phyloP scores from a whole-genome alignment of 2,888 invertebrate genomes.

The Xylota sylvarum region DNA sequence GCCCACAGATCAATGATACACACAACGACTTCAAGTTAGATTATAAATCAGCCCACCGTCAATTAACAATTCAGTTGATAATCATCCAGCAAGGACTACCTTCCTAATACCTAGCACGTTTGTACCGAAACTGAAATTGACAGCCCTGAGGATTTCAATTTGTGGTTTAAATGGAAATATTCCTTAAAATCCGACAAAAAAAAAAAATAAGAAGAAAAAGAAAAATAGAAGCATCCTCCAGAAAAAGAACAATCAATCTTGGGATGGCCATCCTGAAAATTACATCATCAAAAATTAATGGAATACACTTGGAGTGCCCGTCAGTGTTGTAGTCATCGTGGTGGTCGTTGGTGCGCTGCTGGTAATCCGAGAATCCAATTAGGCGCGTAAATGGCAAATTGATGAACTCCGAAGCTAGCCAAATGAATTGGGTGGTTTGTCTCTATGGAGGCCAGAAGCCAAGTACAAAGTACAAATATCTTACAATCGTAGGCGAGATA shows the following conservation, averaged over 20 bases:
- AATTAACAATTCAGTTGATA: slow-evolving; percentile 1
- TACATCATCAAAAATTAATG: slow-evolving; percentile 38
- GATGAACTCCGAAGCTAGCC: slow-evolving; percentile 16
- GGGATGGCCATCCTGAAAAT: slow-evolving; percentile 20
- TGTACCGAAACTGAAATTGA: neutral
- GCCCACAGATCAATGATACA: neutral
- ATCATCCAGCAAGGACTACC: neutral
- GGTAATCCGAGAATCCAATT: slow-evolving; percentile 31
- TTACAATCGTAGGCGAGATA: neutral
- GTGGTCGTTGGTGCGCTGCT: neutral
- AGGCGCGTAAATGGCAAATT: slow-evolving; percentile 18
- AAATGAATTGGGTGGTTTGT: neutral
- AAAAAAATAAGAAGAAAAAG: neutral
- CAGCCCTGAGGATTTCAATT: neutral
- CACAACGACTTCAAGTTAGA: neutral
- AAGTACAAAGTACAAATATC: neutral
- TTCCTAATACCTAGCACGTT: neutral
- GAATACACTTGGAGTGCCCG: neutral
- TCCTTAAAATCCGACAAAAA: neutral
- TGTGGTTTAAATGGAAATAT: neutral
- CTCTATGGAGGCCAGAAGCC: neutral
- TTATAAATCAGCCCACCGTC: slow-evolving; percentile 13
- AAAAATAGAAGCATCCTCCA: neutral
- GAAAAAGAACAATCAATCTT: slow-evolving; percentile 34
- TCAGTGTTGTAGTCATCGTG: neutral